Conservation (phyloP, 2,888 invertebrate genomes). For the Odontocerum albicorne region DNA sequence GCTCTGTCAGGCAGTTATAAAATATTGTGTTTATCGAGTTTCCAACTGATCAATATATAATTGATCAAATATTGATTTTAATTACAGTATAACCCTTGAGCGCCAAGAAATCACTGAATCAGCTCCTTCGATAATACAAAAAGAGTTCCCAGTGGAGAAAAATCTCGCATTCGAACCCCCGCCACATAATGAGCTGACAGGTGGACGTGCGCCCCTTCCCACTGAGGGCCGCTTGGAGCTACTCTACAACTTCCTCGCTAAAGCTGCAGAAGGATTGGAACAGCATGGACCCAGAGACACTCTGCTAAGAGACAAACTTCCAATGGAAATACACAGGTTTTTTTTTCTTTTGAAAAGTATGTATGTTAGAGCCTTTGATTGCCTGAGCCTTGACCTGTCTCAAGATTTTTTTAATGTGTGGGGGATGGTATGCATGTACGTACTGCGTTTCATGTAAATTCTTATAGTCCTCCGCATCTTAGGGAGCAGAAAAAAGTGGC, state of each 20-base stretch:
- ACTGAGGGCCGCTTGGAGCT: slow-evolving; percentile 1
- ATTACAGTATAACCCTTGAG: slow-evolving; percentile 24
- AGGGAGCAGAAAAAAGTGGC: no score
- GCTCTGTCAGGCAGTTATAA: no score
- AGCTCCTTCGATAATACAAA: background rate
- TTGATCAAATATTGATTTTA: background rate
- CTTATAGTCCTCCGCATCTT: no score
- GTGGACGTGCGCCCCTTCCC: slow-evolving; percentile 12
- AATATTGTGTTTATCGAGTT: no score
- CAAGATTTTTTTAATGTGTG: no score
- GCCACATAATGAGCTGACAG: slow-evolving; percentile 19
- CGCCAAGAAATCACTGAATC: slow-evolving; percentile 9
- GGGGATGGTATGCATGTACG: no score
- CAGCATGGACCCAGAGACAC: slow-evolving; percentile 30
- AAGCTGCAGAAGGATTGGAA: slow-evolving; percentile 30
- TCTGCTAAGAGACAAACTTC: slow-evolving; percentile 30
- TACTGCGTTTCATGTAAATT: no score
- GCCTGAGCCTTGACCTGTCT: no score
- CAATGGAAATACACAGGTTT: slow-evolving; percentile 33
- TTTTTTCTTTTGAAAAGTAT: no score
- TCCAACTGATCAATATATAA: no score
- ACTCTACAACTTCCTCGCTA: slow-evolving; percentile 17
- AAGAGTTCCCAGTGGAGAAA: slow-evolving; percentile 8
- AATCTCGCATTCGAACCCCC: slow-evolving; percentile 25
- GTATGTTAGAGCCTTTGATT: no score